A percentile compares a stretch with the other conserved stretches of the same genome.
Evolutionary conservation across 2,888 invertebrate genomes (phyloP).

Genomic region (Drosophila kuntzei): DNA sequence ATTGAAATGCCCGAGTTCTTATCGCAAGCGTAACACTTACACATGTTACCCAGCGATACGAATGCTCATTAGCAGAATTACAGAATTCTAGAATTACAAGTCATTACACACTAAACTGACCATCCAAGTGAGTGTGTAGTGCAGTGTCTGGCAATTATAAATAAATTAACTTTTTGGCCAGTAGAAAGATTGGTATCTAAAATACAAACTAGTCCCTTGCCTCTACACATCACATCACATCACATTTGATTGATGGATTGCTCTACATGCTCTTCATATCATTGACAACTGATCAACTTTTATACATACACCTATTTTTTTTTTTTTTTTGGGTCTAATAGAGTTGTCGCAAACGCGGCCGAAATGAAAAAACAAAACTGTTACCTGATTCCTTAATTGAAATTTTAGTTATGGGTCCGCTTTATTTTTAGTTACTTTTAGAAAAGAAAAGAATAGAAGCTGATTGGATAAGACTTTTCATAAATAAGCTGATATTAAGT

Average conservation of each 20-base stretch:
- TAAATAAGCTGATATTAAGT: too few species aligned
- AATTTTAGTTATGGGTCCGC: constrained; percentile 4
- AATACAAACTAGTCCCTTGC: constrained; percentile 31
- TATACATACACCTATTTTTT: background rate
- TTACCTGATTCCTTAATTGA: constrained; percentile 23
- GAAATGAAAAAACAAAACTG: background rate
- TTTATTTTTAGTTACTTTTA: background rate
- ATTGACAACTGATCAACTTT: constrained; percentile 67
- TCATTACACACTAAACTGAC: constrained; percentile 73
- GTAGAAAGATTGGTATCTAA: constrained; percentile 63
- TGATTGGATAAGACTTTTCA: too few species aligned
- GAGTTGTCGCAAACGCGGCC: constrained; percentile 34
- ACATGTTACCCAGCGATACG: constrained; percentile 47
- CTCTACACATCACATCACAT: constrained; percentile 38
- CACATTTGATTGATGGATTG: constrained; percentile 78
- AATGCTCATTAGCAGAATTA: constrained; percentile 80
- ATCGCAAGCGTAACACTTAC: constrained; percentile 73
- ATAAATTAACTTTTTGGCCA: constrained; percentile 78
- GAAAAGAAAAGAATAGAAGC: too few species aligned
- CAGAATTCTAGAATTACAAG: constrained; percentile 81
- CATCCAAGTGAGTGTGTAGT: constrained; percentile 10
- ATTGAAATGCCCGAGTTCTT: constrained; percentile 74
- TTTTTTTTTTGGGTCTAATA: constrained; percentile 32
- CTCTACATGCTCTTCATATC: constrained; percentile 58
- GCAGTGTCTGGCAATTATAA: constrained; percentile 70